Evolutionary conservation across 2,888 invertebrate species (phyloP), one percentile per base, ranked within the genome.

Genomic region (Monochamus alternatus): DNA sequence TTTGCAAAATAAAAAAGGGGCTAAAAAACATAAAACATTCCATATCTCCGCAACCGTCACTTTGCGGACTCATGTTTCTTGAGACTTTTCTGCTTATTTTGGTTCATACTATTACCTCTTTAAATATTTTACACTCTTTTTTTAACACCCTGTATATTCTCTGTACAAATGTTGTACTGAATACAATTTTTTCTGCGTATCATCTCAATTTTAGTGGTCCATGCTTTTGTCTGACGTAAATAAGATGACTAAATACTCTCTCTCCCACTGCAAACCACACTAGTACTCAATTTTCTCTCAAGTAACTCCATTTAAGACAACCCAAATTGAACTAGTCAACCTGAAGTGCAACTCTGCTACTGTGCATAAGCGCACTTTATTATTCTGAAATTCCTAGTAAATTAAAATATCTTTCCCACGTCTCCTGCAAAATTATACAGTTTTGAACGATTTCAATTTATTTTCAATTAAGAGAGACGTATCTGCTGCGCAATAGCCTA

Each of bases 381-480:
- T 55, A 55, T 7, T 55, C 14, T 14, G 55, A 12, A 55, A 55
- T n/a, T 55, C 55, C 55, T 22, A n/a, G 55, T 55, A 55, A 55
- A 58, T 68, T 32, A 68, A 68, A 12, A 59, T 59, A 3, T 43
- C 58, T 58, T 69, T 69, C 68, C 44, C 59, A 69, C 68, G 38
- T 43, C 55, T 31, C 9, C 30, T 10, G 32, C 32, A 10, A 69
- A 44, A 69, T 69, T 32, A 47, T 64, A 12, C 30, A 9, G 47
- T 47, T 38, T 10, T 43, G 47, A 64, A 30, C n/a, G 12, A 59
- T 43, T 31, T n/a, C 30, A 69, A 69, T 69, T 69, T 69, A 59
- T 44, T 60, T 32, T 52, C 52, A 58, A 67, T 67, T 52, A 67
- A 32, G 47, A 14, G 22, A 43, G 43, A 63, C 22, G 14, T 43